Evolutionary conservation across 2,797 vertebrate genomes (phyloP), one percentile per base, ranked within the genome.

Genomic region (Aplochiton taeniatus): DNA sequence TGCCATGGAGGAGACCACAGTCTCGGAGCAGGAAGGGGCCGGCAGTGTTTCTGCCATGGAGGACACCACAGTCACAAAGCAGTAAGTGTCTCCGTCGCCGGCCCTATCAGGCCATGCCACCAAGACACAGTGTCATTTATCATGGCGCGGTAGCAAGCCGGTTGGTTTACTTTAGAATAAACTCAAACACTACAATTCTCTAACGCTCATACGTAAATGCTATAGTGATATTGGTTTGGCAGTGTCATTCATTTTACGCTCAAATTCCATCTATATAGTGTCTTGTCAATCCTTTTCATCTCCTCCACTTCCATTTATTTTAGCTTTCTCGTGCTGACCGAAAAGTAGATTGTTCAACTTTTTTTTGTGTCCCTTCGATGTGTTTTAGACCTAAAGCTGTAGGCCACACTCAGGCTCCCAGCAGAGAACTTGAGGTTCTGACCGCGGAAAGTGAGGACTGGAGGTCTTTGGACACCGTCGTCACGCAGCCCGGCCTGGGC

Each of bases 401-500:
- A 6, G 2, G 31, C 31, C 31, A 31, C 3, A 6, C 31, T 31
- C 31, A 31, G 31, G 31, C 31, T 31, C 31, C 31, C 2, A 41
- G 7, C 11, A 67, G 78, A 53, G 70, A 81, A 58, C 60, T 5
- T 6, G 54, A 9, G 41, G 55, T 6, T 44, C 60, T 57, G 50
- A 43, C 16, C 10, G 9, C 69, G 50, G 74, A 51, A 83, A 76
- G 68, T 58, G 70, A 73, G 9, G 58, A 61, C 57, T 56, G 53
- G 52, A 0, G 43, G 14, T 52, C 20, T 67, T 49, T 31, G 31
- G 31, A 31, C 31, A 84, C 83, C 0, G 61, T 92, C 9, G 43
- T 92, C 42, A 91, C 78, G 0, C 95, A 96, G 83, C 94, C 95
- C 0, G 79, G 86, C 8, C 85, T 90, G 4, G 89, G 89, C 14